Percentiles rank a stretch among this genome's conserved stretches.
Evolutionary conservation across 2,113 vertebrate genomes (phyloP).

Genomic region (Myxocyprinus asiaticus): DNA sequence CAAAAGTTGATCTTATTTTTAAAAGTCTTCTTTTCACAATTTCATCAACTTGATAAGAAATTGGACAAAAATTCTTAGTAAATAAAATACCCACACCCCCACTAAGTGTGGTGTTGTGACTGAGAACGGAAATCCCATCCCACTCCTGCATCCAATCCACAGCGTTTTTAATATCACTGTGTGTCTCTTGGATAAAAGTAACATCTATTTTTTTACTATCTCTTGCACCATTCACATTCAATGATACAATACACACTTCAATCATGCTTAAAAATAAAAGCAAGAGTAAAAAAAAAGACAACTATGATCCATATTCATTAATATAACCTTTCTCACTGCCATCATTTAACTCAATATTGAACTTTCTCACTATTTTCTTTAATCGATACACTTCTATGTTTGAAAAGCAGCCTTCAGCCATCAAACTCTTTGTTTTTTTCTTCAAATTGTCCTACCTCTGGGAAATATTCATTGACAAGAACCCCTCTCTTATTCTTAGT

Average conservation of each 20-base stretch:
- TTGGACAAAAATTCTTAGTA: background rate
- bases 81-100: background rate
- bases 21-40: constrained; percentile 6
- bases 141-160: constrained; percentile 9
- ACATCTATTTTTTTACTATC: background rate
- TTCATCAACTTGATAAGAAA: background rate
- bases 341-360: background rate
- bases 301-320: background rate
- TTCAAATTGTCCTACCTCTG: background rate
- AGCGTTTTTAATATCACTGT: background rate
- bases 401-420: background rate
- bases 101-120: background rate
- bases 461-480: background rate
- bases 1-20: background rate
- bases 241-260: background rate
- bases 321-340: background rate
- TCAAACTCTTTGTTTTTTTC: background rate
- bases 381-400: background rate
- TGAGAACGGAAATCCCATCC: background rate
- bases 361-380: background rate
- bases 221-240: constrained; percentile 11
- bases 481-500: background rate
- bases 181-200: background rate
- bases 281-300: background rate
- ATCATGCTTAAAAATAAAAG: no score